Evolutionary conservation across 1,140 invertebrate species (phyloP), one percentile per base, ranked within the genome.

Genomic region (Chymomyza costata): DNA sequence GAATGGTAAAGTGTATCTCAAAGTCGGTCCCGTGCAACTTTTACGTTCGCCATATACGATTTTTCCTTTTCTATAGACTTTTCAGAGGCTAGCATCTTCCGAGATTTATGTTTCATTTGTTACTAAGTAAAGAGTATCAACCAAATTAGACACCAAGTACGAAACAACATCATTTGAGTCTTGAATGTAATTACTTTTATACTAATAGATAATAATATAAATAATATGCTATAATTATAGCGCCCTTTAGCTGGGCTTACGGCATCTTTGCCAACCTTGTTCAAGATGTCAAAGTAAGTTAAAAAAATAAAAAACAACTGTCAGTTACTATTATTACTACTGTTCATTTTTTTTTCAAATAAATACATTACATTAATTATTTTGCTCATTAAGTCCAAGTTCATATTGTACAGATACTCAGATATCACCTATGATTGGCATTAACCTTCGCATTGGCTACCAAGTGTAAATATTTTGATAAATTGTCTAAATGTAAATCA

Each of bases 201-300:
- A 34, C 32, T 30, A 61, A 64, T 37, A 8, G 21, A 25, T 5
- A 25, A 3, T 25, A 25, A 25, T 25, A 25, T 25, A 25, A 5
- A 25, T 8, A 5, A 25, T 25, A 8, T 25, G 21, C 10, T 25
- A 48, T 41, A 56, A 38, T 64, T 78, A 49, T 76, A 83, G 81
- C 70, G 45, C 81, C 81, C 48, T 68, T 80, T 65, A 76, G 64
- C 47, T 83, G 81, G 81, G 54, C 81, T 13, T 39, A 81, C 39
- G 67, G 63, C 69, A 81, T 83, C 57, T 57, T 83, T 44, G n/a
- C 54, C 28, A 65, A 50, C 41, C 44, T 83, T 41, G 39, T 83
- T 48, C 56, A 83, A 52, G 55, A 64, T 71, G 66, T 76, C 56
- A 83, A 83, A 83, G 81, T 83, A 83, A 83, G 81, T 81, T 47